Conservation (phyloP, 2,113 vertebrate genomes). For the Scartelaos histophorus region DNA sequence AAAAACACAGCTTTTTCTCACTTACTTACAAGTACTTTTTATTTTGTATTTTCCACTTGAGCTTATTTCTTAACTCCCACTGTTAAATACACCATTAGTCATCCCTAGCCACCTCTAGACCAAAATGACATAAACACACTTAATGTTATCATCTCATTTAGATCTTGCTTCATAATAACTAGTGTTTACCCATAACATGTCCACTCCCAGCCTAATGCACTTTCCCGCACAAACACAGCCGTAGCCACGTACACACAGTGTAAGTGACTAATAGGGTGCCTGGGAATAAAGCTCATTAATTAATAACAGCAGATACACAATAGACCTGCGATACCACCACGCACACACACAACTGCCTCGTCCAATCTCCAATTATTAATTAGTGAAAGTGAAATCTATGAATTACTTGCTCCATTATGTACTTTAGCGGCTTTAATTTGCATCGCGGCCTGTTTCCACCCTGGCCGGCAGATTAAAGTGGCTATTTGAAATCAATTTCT, state of each 20-base stretch:
- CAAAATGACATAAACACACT: constrained; percentile 4
- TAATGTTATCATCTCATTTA: constrained; percentile 5
- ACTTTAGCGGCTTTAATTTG: constrained; percentile 87
- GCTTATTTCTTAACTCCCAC: neutral
- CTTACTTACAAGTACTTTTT: neutral
- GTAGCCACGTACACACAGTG: constrained; percentile 40
- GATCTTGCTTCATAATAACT: neutral
- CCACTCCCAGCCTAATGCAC: constrained; percentile 9
- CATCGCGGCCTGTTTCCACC: constrained; percentile 80
- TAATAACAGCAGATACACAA: constrained; percentile 87
- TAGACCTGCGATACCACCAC: constrained; percentile 73
- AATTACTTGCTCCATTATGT: constrained; percentile 99
- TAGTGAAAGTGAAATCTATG: constrained; percentile 93
- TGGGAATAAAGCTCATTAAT: constrained; percentile 88
- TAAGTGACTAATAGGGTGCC: constrained; percentile 84
- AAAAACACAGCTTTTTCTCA: neutral
- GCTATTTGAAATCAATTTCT: constrained; percentile 99
- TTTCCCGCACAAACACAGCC: constrained; percentile 16
- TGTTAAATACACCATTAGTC: neutral
- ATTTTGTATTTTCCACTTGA: neutral
- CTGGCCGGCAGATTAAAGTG: constrained; percentile 91
- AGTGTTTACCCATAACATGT: constrained; percentile 12
- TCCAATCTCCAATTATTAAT: constrained; percentile 90
- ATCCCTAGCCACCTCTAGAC: neutral
- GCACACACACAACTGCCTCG: constrained; percentile 16